Evolutionary conservation across 2,888 invertebrate genomes (phyloP), one percentile per base, ranked within the genome.

Genomic region (Rhopalosiphum nymphaeae): DNA sequence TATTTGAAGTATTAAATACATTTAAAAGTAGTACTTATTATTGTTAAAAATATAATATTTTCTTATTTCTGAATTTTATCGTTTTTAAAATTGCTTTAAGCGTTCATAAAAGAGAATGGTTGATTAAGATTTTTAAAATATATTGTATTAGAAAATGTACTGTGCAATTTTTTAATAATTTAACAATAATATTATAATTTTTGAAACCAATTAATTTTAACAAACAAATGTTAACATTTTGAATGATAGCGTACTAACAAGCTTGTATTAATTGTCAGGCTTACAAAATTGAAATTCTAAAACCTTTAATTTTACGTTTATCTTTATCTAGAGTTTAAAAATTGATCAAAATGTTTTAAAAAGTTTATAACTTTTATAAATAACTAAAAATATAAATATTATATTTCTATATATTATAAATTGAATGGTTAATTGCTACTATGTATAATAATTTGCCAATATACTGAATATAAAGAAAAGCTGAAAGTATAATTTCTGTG

Each of bases 401-500:
- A 53, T 49, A 78, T 78, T 78, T 9, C 9, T 3, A 25, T 78
- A 78, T 36, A 36, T 78, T 78, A 36, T 78, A 78, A 78, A 78
- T 78, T 0, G 36, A 36, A 78, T 21, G 3, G 36, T 78, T 78
- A 9, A 78, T 36, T 78, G 21, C 7, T 16, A 36, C 3, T 78
- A 2, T 3, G 21, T 21, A 9, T 78, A 21, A 78, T 36, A 78
- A 36, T 78, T 78, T 78, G 4, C 36, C 9, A 21, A 78, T 78
- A 42, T 36, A 21, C 21, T 78, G 36, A 44, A 1, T 44, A 21
- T 42, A 42, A 56, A 86, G 4, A 85, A 85, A 49, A 49, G 26
- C 36, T 36, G 49, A 86, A 92, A 49, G n/a, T 67, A 53, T 88
- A 92, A 92, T 88, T 87, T 78, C 78, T 36, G 9, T 7, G 44